Base-by-base conservation (phyloP, 2,113 vertebrate species). In the Dendropsophus ebraccatus region DNA sequence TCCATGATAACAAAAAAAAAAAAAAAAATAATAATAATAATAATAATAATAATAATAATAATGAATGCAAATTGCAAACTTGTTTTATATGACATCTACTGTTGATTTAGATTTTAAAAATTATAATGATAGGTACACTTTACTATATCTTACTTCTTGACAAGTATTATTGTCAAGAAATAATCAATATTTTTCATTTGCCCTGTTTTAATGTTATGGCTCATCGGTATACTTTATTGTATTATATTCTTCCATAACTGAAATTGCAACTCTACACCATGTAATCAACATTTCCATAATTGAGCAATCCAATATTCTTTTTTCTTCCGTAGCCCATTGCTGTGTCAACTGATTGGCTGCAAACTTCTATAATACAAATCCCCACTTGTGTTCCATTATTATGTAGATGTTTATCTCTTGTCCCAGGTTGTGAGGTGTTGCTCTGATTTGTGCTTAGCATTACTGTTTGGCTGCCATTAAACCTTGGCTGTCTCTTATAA, bases 391-490 rank as follows among this genome's bases (percentile, higher is more conserved):
- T 80, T 62, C n/a, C 16, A 81, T 81, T 81, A 41, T 28, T 81
- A 62, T 62, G 16, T 65, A 60, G 69, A 75, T 84, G n/a, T 75
- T 70, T 74, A 65, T 35, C 45, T 70, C 75, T 41, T 32, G 83
- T 28, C 35, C 45, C 72, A n/a, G 41, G 52, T 54, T 65, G 70
- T 50, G 25, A 79, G 30, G 65, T 13, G 14, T 86, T 79, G 56
- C 76, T 81, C 14, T 32, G 52, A 80, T 86, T 70, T 72, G 62
- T 80, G 49, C 76, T 52, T 69, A 81, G 69, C 17, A n/a, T 41
- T 56, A 32, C 49, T 72, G 58, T 86, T 80, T 80, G 84, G 84
- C 84, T 81, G 50, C 30, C 37, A 41, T 86, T 81, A 50, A 86
- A 58, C 76, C 84, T 86, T 86, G 84, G 84, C 84, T 58, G 47